These are phyloP conservation scores for Aptenodytes patagonicus DNA, from an alignment of 2,113 vertebrate genomes.

Conservation along the genomic window DNA sequence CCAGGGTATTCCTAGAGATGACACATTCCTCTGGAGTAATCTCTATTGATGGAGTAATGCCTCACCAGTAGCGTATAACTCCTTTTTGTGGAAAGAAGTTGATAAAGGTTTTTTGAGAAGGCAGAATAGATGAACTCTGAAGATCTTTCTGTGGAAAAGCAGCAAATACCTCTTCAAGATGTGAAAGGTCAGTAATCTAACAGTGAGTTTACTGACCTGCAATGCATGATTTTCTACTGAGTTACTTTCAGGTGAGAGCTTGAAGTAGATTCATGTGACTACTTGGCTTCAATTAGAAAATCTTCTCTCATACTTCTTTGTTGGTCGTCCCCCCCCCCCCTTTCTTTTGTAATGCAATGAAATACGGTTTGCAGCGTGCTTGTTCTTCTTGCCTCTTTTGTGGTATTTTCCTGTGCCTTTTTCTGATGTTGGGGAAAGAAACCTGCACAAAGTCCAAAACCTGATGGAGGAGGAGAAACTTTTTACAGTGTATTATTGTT, in stretches of 20 bases:
- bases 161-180: neutral
- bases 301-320: neutral
- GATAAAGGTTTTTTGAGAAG: neutral
- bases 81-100: neutral
- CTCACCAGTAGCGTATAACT: neutral
- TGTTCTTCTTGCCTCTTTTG: neutral
- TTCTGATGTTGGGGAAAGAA: neutral
- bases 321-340: neutral
- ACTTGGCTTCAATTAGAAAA: neutral
- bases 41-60: neutral
- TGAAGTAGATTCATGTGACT: neutral
- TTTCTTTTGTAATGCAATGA: neutral
- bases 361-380: neutral
- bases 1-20: neutral
- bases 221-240: neutral
- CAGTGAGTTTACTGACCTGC: neutral
- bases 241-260: neutral
- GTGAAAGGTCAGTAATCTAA: neutral
- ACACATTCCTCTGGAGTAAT: neutral
- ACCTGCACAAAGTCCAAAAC: neutral
- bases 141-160: neutral
- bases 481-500: neutral
- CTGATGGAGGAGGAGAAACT: neutral
- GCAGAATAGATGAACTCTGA: neutral
- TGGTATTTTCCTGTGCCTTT: neutral